Conservation (phyloP, 2,888 invertebrate genomes). For the Ommatoiulus sabulosus region DNA sequence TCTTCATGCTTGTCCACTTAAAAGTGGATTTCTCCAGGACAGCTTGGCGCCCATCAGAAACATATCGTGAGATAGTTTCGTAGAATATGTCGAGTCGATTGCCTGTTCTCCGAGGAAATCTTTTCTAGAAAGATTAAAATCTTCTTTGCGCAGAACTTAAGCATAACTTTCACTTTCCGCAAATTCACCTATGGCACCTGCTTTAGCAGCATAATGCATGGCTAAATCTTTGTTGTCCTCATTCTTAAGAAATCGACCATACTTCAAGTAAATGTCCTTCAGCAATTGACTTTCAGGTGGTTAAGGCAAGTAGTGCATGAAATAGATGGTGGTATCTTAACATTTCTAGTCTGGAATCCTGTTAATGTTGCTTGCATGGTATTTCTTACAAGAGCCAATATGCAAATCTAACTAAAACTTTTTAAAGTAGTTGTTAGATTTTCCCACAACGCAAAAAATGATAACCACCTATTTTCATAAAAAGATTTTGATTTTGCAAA, state of each 20-base stretch:
- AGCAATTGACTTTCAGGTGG: constrained; percentile 45
- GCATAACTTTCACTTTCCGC: constrained; percentile 60
- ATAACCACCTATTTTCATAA: no score
- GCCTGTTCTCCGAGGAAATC: not conserved
- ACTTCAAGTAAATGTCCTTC: constrained; percentile 57
- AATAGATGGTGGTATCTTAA: not conserved
- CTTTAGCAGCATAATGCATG: constrained; percentile 55
- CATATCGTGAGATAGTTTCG: no score
- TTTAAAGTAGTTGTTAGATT: no score
- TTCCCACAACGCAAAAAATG: no score
- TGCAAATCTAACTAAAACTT: no score
- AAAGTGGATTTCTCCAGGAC: no score
- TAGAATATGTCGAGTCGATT: no score
- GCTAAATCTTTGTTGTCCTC: constrained; percentile 56
- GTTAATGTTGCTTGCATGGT: no score
- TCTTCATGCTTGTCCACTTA: not conserved
- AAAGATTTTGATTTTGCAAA: no score
- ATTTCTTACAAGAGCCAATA: no score
- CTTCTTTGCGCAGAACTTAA: not conserved
- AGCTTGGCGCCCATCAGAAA: no score
- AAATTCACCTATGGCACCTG: constrained; percentile 51
- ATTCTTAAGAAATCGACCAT: constrained; percentile 56
- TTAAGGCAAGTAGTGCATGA: constrained; percentile 21
- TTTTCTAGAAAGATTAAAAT: not conserved
- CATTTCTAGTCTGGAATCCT: no score